A percentile compares a stretch with the other conserved stretches of the same genome.
Evolutionary conservation across 2,888 invertebrate genomes (phyloP).

Genomic region (Chorisops tibialis): DNA sequence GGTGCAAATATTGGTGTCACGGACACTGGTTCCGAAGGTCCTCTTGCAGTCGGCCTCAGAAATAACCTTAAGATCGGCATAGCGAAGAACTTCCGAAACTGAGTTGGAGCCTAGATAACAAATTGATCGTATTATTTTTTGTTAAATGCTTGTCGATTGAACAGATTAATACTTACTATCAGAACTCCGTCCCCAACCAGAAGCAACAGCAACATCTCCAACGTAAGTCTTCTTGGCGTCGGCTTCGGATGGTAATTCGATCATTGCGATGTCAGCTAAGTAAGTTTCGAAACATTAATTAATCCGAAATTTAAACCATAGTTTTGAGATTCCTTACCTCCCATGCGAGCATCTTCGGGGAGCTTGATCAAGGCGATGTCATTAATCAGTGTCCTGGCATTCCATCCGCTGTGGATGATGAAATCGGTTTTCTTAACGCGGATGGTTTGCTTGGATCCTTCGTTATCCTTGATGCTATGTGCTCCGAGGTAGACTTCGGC

Average conservation of each 20-base stretch:
- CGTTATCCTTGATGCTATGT: neutral
- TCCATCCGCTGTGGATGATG: constrained; percentile 7
- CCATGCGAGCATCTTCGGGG: neutral
- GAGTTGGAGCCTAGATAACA: constrained; percentile 28
- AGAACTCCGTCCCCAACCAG: constrained; percentile 54
- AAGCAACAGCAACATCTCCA: constrained; percentile 48
- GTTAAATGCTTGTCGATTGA: neutral
- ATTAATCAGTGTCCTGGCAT: neutral
- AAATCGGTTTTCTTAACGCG: neutral
- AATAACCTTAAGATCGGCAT: constrained; percentile 48
- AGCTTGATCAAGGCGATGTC: constrained; percentile 20
- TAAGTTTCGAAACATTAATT: too few species aligned
- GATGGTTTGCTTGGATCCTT: neutral
- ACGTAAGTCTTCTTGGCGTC: constrained; percentile 45
- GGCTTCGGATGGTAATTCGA: constrained; percentile 41
- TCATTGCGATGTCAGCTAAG: neutral
- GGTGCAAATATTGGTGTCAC: constrained; percentile 52
- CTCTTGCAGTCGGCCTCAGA: constrained; percentile 48
- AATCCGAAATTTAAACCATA: neutral
- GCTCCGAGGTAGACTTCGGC: constrained; percentile 16
- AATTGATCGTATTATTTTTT: neutral
- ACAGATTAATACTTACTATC: constrained; percentile 36
- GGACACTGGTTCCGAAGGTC: constrained; percentile 49
- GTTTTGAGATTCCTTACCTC: neutral
- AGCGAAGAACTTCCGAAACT: constrained; percentile 48